phyloP scores from a whole-genome alignment of 2,797 vertebrate species.

The Lutjanus campechanus region DNA sequence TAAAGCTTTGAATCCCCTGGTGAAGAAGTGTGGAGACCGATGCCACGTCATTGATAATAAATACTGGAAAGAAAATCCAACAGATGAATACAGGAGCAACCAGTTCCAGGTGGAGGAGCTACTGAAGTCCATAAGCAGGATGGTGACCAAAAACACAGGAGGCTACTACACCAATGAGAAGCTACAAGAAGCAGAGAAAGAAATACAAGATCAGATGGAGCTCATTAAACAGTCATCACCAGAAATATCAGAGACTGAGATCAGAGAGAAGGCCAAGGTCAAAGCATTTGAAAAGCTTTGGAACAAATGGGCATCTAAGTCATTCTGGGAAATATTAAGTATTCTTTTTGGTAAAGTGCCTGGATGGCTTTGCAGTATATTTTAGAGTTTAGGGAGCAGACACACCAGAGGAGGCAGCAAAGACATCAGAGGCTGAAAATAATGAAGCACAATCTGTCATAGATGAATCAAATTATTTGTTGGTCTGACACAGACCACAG shows the following conservation, averaged over 20 bases:
- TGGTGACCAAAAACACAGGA: constrained; percentile 12
- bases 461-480: too few species aligned
- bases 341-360: too few species aligned
- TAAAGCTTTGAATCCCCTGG: constrained; percentile 14
- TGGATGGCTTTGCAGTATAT: too few species aligned
- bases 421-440: too few species aligned
- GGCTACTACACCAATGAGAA: constrained; percentile 43
- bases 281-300: not conserved
- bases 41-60: constrained; percentile 60
- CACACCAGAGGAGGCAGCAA: too few species aligned
- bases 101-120: constrained; percentile 42
- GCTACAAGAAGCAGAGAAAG: not conserved
- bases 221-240: not conserved
- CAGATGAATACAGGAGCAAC: constrained; percentile 46
- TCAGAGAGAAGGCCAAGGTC: not conserved
- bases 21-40: constrained; percentile 39
- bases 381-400: too few species aligned
- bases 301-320: not conserved
- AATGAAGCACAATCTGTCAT: too few species aligned
- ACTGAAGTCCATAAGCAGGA: constrained; percentile 34
- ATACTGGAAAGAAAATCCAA: constrained; percentile 40
- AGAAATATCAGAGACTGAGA: too few species aligned
- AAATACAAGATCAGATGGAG: too few species aligned
- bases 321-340: not conserved
- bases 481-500: too few species aligned